phyloP scores from a whole-genome alignment of 2,797 vertebrate species.

The Myripristis jacobus region DNA sequence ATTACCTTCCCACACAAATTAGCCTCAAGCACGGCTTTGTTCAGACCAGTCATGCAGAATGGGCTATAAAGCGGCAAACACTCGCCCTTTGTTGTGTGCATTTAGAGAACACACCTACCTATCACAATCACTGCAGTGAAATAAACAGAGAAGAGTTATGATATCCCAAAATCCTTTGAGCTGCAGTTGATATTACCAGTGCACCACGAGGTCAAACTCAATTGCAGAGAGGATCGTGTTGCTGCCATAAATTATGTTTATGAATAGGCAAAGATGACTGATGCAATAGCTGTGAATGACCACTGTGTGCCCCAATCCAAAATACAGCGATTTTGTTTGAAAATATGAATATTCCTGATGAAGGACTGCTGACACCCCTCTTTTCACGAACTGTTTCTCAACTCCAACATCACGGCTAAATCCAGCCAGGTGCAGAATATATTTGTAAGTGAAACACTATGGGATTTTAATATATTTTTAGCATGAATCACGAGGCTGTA shows the following conservation, averaged over 20 bases:
- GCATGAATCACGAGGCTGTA: too few species aligned
- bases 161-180: background rate
- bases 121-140: background rate
- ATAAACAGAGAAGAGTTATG: background rate
- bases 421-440: background rate
- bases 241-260: background rate
- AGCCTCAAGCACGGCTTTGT: slow-evolving; percentile 13
- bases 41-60: slow-evolving; percentile 2
- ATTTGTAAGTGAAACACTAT: background rate
- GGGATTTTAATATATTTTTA: too few species aligned
- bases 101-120: background rate
- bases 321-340: background rate
- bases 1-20: slow-evolving; percentile 33
- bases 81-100: background rate
- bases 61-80: background rate
- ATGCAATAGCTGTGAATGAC: background rate
- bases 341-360: background rate
- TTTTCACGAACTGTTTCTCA: background rate
- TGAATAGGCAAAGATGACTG: background rate
- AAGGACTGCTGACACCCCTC: background rate
- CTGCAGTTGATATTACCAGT: background rate
- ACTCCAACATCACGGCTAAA: background rate
- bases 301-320: background rate
- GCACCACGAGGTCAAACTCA: background rate
- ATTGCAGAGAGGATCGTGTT: background rate